Base-by-base conservation (phyloP, 2,113 vertebrate species). In the Prunella fulvescens region DNA sequence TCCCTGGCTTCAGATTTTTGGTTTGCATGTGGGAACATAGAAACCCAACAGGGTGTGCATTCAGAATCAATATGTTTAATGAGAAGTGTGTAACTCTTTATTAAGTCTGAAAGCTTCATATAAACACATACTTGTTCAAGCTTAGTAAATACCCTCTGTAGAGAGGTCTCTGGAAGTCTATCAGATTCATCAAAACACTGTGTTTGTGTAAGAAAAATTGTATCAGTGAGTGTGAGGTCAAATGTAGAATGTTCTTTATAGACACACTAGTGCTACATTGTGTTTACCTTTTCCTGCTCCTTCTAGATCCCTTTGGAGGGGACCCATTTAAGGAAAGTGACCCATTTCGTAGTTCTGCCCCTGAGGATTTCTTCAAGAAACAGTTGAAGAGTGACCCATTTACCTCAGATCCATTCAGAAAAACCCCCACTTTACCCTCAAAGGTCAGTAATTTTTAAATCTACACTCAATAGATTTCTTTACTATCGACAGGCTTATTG, bases 301-400 rank as follows among this genome's bases (percentile, higher is more conserved):
- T 66, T 20, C 39, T 91, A 99, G 99, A 99, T 98, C 99, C 99
- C 1, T 99, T 99, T 73, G 99, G 99, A 50, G 99, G 98, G 22
- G 99, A 99, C 87, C 99, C 99, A 0, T 99, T 99, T 94, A 99
- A 99, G 97, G 99, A 99, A 96, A 98, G 98, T 1, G 99, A 99
- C 93, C 99, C 99, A 0, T 99, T 99, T 97, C 98, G 97, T 67
- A 96, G 97, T 19, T 96, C 98, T 26, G 98, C 98, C 14, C 97
- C 98, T 4, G 99, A 99, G 22, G 99, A 99, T 96, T 99, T 99
- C 97, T 99, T 99, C 90, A 99, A 99, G 97, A 99, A 99, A 81
- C 98, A 98, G 20, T 96, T 97, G 54, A 99, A 99, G 97, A 97
- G 97, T 2, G 99, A 99, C 90, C 99, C 99, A 0, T 99, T 99